These are phyloP conservation scores for Tenrec ecaudatus DNA, from an alignment of 2,113 vertebrate genomes.

Conservation along the genomic window DNA sequence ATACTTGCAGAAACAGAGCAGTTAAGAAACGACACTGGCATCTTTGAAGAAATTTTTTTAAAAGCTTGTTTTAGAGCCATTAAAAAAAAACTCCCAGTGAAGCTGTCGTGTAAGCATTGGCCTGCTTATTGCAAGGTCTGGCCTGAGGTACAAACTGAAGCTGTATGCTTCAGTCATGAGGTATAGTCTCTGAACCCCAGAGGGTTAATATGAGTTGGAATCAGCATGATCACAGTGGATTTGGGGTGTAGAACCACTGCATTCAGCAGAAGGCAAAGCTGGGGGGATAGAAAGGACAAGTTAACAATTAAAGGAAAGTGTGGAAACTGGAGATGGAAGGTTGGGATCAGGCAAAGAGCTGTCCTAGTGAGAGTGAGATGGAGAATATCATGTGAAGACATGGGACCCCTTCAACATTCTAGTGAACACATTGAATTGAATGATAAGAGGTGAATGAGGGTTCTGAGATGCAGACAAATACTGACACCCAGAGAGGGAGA, in stretches of 20 bases:
- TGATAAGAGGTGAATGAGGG: not conserved
- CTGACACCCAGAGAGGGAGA: not conserved
- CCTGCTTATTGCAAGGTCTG: no score
- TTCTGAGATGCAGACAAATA: not conserved
- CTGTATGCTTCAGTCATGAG: no score
- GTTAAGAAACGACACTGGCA: not conserved
- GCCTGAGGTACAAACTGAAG: no score
- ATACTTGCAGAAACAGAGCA: not conserved
- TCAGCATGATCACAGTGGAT: no score
- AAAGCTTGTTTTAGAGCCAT: not conserved
- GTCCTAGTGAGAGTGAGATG: not conserved
- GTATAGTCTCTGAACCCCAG: no score
- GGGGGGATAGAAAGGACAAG: rapidly evolving
- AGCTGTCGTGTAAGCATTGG: no score
- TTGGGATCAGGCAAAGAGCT: not conserved
- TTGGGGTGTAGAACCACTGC: not conserved
- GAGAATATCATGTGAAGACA: not conserved
- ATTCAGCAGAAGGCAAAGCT: not conserved
- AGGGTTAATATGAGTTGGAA: no score
- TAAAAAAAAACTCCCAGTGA: no score
- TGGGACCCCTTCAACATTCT: not conserved
- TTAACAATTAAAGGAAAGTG: not conserved
- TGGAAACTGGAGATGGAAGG: no score
- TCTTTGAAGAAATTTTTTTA: not conserved
- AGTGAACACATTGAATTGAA: not conserved